Evolutionary conservation across 2,888 invertebrate species (phyloP).

Genomic region (Leptura quadrifasciata): DNA sequence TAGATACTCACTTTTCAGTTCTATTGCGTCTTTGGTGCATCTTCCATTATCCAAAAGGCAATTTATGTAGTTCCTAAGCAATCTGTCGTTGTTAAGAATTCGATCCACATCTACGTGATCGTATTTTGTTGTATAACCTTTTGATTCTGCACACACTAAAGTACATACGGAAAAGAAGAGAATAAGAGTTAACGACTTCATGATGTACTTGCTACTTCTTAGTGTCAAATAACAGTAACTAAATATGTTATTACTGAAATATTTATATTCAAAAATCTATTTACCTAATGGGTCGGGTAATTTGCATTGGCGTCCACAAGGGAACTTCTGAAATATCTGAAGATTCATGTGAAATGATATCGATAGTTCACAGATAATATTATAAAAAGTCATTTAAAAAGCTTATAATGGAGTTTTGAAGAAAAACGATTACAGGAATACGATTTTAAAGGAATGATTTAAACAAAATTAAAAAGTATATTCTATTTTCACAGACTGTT

Average conservation of each 20-base stretch:
- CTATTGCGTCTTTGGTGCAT: constrained; percentile 82
- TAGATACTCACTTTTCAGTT: constrained; percentile 80
- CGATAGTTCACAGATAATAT: neutral
- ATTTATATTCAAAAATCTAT: constrained; percentile 1
- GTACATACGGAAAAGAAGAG: constrained; percentile 22
- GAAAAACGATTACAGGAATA: no score
- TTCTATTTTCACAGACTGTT: no score
- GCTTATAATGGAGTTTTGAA: no score
- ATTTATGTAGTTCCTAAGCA: constrained; percentile 80
- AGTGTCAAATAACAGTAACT: neutral
- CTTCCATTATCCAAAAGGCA: constrained; percentile 80
- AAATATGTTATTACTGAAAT: neutral
- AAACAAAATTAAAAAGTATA: no score
- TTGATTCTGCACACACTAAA: neutral
- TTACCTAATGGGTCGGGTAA: constrained; percentile 7
- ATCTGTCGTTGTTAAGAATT: constrained; percentile 79
- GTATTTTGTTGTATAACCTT: constrained; percentile 44
- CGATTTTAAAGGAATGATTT: no score
- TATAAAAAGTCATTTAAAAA: no score
- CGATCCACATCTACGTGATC: constrained; percentile 80
- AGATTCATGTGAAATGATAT: neutral
- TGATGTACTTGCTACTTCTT: constrained; percentile 10
- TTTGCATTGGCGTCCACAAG: constrained; percentile 6
- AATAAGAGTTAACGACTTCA: neutral
- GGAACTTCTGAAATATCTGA: neutral